These are phyloP conservation scores for Zeus faber DNA, from an alignment of 2,113 vertebrate species.

Conservation along the genomic window DNA sequence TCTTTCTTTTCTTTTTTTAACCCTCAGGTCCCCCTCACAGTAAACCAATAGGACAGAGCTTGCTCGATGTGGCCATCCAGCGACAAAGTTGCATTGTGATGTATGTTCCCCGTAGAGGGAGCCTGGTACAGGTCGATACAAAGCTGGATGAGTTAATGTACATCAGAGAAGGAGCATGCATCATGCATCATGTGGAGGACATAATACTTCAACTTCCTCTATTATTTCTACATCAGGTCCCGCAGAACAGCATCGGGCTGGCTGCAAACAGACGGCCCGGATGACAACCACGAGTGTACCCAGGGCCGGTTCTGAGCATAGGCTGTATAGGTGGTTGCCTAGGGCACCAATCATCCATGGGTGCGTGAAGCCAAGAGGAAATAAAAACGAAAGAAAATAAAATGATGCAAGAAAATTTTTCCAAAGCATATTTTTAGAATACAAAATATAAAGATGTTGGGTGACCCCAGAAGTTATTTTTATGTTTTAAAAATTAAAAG, in stretches of 20 bases:
- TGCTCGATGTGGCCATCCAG: slow-evolving; percentile 26
- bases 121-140: slow-evolving; percentile 28
- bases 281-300: slow-evolving; percentile 33
- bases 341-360: no score
- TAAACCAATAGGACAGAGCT: slow-evolving; percentile 64
- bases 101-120: slow-evolving; percentile 1
- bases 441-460: no score
- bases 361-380: no score
- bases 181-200: slow-evolving; percentile 52
- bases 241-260: slow-evolving; percentile 45
- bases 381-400: no score
- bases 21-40: slow-evolving; percentile 41
- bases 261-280: slow-evolving; percentile 30
- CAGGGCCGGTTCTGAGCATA: not conserved
- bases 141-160: slow-evolving; percentile 36
- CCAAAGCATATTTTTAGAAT: no score
- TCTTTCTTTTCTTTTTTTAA: no score
- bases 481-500: no score
- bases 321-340: no score
- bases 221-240: slow-evolving; percentile 64
- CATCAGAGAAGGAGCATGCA: slow-evolving; percentile 17
- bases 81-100: slow-evolving; percentile 33
- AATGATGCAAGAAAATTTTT: no score
- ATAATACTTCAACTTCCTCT: slow-evolving; percentile 64
- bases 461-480: no score